Evolutionary conservation across 2,888 invertebrate genomes (phyloP), one percentile per base, ranked within the genome.

Genomic region (Andrena dorsata): DNA sequence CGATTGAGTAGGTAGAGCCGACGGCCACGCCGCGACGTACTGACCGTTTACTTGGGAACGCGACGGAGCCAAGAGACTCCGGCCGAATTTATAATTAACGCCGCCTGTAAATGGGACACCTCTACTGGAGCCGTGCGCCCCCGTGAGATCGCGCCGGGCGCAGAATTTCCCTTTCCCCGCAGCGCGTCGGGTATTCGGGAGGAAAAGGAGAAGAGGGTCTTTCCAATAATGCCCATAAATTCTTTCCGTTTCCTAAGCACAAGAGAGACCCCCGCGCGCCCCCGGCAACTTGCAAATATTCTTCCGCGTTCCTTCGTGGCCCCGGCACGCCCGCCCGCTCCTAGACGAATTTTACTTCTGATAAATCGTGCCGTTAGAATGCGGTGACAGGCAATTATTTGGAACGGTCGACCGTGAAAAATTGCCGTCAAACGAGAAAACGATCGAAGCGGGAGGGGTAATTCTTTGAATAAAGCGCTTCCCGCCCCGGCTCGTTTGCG

Each of bases 81-180:
- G 89, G 88, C 87, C 88, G 89, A 89, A 90, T 90, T 91, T 91
- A 91, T 90, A 90, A 91, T 91, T 92, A 91, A 90, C 91, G 84
- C 85, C 85, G 87, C 68, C 85, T 72, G 90, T 89, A 91, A 92
- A 91, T 89, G 90, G 91, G 89, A 91, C 90, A 89, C 86, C 89
- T 80, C 80, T 80, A 87, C 86, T 85, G 85, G 89, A 88, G 78
- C 69, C 83, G 73, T 73, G 70, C 76, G 78, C 68, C 68, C 72
- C 61, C 75, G 78, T 51, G 76, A 79, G 75, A 80, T 64, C 20
- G 66, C 76, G 78, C 61, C 49, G 69, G 26, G 74, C 68, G 47
- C 56, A 41, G 71, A 73, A 73, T 69, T 53, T 74, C 53, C 41
- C 56, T 76, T 72, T 65, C 35, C 56, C 51, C 26, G 6, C 32